phyloP scores from a whole-genome alignment of 1,140 invertebrate genomes.

The Leptonema lineaticorne region DNA sequence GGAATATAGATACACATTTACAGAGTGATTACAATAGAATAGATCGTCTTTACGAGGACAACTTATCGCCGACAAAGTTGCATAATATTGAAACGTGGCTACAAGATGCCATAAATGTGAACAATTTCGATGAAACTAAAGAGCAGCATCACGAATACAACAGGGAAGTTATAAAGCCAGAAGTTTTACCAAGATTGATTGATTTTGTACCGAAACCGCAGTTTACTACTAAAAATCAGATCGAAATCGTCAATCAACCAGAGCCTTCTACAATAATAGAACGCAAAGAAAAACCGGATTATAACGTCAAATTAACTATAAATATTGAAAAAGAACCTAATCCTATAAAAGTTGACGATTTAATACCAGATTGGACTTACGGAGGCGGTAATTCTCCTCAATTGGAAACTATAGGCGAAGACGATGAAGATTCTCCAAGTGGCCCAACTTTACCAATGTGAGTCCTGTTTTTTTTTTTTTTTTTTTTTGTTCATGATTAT shows the following conservation, averaged over 20 bases:
- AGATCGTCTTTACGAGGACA: slow-evolving; percentile 44
- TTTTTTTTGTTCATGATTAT: not conserved
- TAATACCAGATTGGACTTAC: slow-evolving; percentile 36
- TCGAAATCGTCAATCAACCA: slow-evolving; percentile 42
- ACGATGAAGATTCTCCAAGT: slow-evolving; percentile 56
- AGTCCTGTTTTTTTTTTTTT: slow-evolving; percentile 14
- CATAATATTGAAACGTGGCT: slow-evolving; percentile 56
- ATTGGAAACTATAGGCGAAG: slow-evolving; percentile 66
- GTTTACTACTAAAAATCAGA: slow-evolving; percentile 39
- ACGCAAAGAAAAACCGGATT: slow-evolving; percentile 1
- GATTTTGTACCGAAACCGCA: slow-evolving; percentile 66
- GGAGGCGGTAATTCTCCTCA: slow-evolving; percentile 50
- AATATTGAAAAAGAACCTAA: slow-evolving; percentile 18
- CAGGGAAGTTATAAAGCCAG: slow-evolving; percentile 43
- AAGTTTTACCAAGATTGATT: slow-evolving; percentile 63
- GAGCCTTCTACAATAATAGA: slow-evolving; percentile 3
- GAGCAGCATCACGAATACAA: slow-evolving; percentile 26
- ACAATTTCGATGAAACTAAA: slow-evolving; percentile 6
- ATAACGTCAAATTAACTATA: slow-evolving; percentile 22
- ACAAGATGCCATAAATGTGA: slow-evolving; percentile 46
- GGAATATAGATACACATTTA: slow-evolving; percentile 23
- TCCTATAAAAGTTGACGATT: slow-evolving; percentile 43
- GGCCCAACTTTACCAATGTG: slow-evolving; percentile 37
- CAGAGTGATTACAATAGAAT: slow-evolving; percentile 10
- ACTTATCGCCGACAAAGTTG: slow-evolving; percentile 55